A percentile compares a stretch with the other conserved stretches of the same genome.
Evolutionary conservation across 2,113 vertebrate genomes (phyloP).

Genomic region (Protobothrops mucrosquamatus): DNA sequence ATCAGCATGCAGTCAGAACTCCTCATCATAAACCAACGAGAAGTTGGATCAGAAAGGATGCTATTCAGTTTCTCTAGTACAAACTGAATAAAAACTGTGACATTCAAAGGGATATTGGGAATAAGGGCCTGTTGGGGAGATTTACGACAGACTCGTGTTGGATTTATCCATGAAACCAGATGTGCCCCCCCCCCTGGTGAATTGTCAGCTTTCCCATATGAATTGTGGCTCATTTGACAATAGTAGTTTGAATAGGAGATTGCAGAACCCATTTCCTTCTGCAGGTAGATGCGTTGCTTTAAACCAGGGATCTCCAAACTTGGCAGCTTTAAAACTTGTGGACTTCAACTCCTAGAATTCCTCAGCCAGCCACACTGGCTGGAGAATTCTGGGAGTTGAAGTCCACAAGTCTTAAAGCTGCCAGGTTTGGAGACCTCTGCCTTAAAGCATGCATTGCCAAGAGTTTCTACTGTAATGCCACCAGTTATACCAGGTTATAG

Average conservation of each 20-base stretch:
- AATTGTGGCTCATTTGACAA: conserved; percentile 30
- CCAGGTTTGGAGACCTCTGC: not conserved
- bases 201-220: conserved; percentile 29
- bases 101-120: not conserved
- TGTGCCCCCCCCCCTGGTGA: conserved; percentile 34
- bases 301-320: not conserved
- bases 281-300: conserved; percentile 4
- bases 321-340: not conserved
- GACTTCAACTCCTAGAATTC: not conserved
- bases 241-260: not conserved
- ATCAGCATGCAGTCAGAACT: not conserved
- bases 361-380: not conserved
- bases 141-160: conserved; percentile 39
- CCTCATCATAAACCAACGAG: not conserved
- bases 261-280: conserved; percentile 8
- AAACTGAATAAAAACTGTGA: not conserved
- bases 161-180: conserved; percentile 54
- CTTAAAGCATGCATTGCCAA: conserved; percentile 3
- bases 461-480: not conserved
- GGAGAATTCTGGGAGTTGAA: not conserved
- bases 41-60: not conserved
- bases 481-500: not conserved
- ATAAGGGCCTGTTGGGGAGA: conserved; percentile 26
- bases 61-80: conserved; percentile 30
- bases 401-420: not conserved